These are phyloP conservation scores for Pelobates fuscus DNA, from an alignment of 2,113 vertebrate species.

Conservation along the genomic window DNA sequence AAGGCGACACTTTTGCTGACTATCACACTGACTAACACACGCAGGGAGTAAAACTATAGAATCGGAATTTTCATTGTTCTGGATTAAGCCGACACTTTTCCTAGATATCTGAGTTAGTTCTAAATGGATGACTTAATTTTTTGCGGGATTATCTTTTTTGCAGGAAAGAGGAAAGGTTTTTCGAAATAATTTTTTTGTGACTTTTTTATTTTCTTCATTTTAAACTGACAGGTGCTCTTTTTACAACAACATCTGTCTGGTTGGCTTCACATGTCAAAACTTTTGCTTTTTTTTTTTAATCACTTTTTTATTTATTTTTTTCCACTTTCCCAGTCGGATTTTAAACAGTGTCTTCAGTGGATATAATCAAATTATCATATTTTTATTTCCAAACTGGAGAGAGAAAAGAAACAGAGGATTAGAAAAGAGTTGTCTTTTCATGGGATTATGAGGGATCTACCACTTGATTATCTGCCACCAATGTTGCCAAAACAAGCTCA, in stretches of 20 bases:
- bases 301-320: neutral
- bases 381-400: constrained; percentile 61
- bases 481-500: constrained; percentile 80
- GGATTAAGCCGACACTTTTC: constrained; percentile 29
- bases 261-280: too few species aligned
- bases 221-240: constrained; percentile 79
- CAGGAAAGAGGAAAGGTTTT: constrained; percentile 14
- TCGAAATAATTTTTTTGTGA: constrained; percentile 14
- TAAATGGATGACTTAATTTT: neutral
- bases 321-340: constrained; percentile 41
- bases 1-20: constrained; percentile 47
- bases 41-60: constrained; percentile 30
- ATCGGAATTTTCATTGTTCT: constrained; percentile 26
- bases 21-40: constrained; percentile 38
- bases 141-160: constrained; percentile 32
- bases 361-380: constrained; percentile 18
- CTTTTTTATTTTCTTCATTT: constrained; percentile 1
- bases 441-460: constrained; percentile 92
- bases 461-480: constrained; percentile 73
- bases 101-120: constrained; percentile 3
- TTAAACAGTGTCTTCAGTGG: constrained; percentile 3
- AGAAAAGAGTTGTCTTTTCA: constrained; percentile 71
- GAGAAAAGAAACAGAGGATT: constrained; percentile 58
- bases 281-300: neutral
- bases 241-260: constrained; percentile 41